Evolutionary conservation across 2,113 vertebrate species (phyloP), one percentile per base, ranked within the genome.

Genomic region (Amblyopsis rosae): DNA sequence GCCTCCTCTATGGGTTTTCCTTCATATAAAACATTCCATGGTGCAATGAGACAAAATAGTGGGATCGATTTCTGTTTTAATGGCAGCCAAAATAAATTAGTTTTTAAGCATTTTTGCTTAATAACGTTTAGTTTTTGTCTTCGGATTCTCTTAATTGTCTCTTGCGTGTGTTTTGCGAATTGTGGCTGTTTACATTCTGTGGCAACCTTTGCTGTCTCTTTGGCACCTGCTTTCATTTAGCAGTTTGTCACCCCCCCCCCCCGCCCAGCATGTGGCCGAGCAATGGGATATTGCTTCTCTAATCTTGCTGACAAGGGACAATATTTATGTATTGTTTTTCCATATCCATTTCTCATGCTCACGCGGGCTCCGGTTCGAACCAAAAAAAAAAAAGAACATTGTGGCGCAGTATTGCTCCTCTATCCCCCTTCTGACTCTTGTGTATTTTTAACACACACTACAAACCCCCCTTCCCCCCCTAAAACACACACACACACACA

Each of bases 271-370:
- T 88, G 75, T 70, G 70, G 61, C 70, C 73, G 51, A 64, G 76
- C 51, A 59, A 81, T 84, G 75, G 81, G 82, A 90, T 93, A 92
- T 90, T 92, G 92, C 84, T 90, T 92, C 91, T 90, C 75, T 92
- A 92, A 91, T 91, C 88, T 91, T 84, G 84, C 90, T 90, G 87
- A 91, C 86, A 82, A 73, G 76, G 80, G 86, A 88, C 79, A 86
- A 90, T 87, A 90, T 89, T 89, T 90, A 82, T 87, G 81, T 86
- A 86, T 87, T 90, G 81, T 88, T 89, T 91, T 89, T 89, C 83
- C 83, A 89, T 91, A 91, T 88, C 82, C 85, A 87, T 86, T 87
- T 73, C 67, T 79, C 72, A 73, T 79, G 77, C 75, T 67, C 85
- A 82, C 59, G 70, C 65, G 45, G 62, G 64, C 82, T 61, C 58